phyloP scores from a whole-genome alignment of 2,888 invertebrate species.

The Galerucella nymphaeae region DNA sequence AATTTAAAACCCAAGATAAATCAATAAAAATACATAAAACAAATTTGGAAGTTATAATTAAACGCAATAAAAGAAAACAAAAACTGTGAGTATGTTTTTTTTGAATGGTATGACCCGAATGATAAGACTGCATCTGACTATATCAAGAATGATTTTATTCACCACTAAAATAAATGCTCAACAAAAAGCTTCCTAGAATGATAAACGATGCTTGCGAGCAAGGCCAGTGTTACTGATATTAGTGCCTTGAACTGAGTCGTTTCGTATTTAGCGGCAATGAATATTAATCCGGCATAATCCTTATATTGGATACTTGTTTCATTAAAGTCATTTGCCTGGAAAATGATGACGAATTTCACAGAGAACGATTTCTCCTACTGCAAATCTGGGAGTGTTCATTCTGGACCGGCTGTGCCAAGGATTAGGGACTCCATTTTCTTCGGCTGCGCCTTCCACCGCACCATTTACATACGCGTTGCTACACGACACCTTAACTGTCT shows the following conservation, averaged over 20 bases:
- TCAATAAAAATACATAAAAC: too few species aligned
- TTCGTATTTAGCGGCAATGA: conserved; percentile 30
- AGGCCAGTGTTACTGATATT: too few species aligned
- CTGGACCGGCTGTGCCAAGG: conserved; percentile 56
- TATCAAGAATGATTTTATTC: too few species aligned
- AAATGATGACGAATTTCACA: conserved; percentile 44
- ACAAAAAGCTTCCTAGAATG: too few species aligned
- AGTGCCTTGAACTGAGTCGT: background rate
- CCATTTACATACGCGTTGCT: conserved; percentile 54
- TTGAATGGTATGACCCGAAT: too few species aligned
- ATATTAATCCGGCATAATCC: conserved; percentile 36
- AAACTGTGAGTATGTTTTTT: too few species aligned
- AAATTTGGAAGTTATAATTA: too few species aligned
- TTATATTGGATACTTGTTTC: conserved; percentile 36
- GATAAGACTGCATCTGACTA: too few species aligned
- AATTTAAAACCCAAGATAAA: too few species aligned
- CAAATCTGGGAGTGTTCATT: conserved; percentile 58
- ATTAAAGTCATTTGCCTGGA: conserved; percentile 41
- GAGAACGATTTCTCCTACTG: conserved; percentile 48
- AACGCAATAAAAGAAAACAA: too few species aligned
- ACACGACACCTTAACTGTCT: conserved; percentile 47
- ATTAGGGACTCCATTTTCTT: conserved; percentile 59
- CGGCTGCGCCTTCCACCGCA: conserved; percentile 55
- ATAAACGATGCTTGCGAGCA: too few species aligned
- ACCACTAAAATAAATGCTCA: too few species aligned